Evolutionary conservation across 2,888 invertebrate species (phyloP).

Genomic region (Pterostichus madidus): DNA sequence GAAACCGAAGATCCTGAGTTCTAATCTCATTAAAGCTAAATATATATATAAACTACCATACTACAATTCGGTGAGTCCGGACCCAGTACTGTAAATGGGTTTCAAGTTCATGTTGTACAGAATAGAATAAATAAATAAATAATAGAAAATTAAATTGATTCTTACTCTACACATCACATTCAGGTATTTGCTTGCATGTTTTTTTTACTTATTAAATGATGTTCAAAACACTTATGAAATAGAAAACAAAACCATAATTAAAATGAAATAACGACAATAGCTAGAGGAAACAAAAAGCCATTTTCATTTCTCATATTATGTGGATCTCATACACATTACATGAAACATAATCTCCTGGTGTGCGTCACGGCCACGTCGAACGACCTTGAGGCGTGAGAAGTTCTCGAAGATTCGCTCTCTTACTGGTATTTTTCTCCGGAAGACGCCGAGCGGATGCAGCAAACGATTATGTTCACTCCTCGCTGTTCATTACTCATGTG

Average conservation of each 20-base stretch:
- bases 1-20: too few species aligned
- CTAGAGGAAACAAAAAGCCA: neutral
- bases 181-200: too few species aligned
- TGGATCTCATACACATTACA: neutral
- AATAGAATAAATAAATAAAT: too few species aligned
- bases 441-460: conserved; percentile 4
- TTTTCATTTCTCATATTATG: neutral
- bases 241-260: neutral
- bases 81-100: too few species aligned
- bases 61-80: too few species aligned
- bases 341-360: neutral
- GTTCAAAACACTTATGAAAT: neutral
- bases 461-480: neutral
- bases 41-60: too few species aligned
- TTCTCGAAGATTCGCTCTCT: conserved; percentile 34
- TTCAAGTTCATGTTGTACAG: too few species aligned
- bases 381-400: conserved; percentile 55
- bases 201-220: neutral
- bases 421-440: conserved; percentile 14
- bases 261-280: neutral
- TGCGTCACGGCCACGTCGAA: conserved; percentile 24
- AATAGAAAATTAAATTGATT: too few species aligned
- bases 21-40: too few species aligned
- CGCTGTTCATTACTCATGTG: neutral
- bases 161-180: too few species aligned